These are phyloP conservation scores for Ochropleura plecta DNA, from an alignment of 2,888 invertebrate species.

Conservation along the genomic window DNA sequence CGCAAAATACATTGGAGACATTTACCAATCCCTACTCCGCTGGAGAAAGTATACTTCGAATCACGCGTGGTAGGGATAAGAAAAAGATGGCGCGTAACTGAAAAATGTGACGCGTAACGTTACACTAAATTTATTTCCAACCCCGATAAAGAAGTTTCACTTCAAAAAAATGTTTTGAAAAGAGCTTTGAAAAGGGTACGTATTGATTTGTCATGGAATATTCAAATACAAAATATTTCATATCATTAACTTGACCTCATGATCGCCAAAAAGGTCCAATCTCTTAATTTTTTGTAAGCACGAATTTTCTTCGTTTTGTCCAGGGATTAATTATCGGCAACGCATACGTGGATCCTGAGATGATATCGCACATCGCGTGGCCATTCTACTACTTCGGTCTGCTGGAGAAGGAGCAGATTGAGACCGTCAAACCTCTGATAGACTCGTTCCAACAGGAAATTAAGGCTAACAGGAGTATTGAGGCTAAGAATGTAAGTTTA, in stretches of 20 bases:
- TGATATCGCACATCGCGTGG: conserved; percentile 76
- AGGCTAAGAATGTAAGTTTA: conserved; percentile 78
- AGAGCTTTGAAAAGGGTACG: neutral
- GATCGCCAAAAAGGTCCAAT: neutral
- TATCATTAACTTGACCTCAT: neutral
- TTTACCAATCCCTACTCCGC: too few relatives aligned
- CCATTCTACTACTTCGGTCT: conserved; percentile 84
- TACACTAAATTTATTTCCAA: too few relatives aligned
- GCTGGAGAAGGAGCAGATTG: conserved; percentile 79
- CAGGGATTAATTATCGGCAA: conserved; percentile 86
- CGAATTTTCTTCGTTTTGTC: conserved; percentile 24
- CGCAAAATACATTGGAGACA: too few relatives aligned
- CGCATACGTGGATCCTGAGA: conserved; percentile 83
- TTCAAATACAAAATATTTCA: neutral
- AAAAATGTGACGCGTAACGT: too few relatives aligned
- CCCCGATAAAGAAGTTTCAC: too few relatives aligned
- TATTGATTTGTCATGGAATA: too few relatives aligned
- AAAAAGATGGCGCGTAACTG: too few relatives aligned
- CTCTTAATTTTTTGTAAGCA: neutral
- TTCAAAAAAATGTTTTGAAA: too few relatives aligned
- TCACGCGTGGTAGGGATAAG: too few relatives aligned
- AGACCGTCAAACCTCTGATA: conserved; percentile 75
- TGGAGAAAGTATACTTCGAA: too few relatives aligned
- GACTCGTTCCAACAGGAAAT: conserved; percentile 78
- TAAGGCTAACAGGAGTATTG: conserved; percentile 76